A percentile compares a stretch with the other conserved stretches of the same genome.
Conservation (phyloP, 2,888 invertebrate genomes). For the Graphium colonna region DNA sequence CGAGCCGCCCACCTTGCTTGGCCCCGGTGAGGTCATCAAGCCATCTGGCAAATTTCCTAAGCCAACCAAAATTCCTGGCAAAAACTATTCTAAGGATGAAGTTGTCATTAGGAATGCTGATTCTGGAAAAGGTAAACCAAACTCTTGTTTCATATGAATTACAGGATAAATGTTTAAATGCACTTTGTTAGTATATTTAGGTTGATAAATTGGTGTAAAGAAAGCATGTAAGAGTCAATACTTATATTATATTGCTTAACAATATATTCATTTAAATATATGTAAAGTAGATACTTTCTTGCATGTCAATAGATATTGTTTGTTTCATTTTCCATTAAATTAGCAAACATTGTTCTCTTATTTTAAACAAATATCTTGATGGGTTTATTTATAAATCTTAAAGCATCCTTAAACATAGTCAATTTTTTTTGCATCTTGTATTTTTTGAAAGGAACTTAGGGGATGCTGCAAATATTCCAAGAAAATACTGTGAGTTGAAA, state of each 20-base stretch:
- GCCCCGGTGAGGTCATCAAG: constrained; percentile 91
- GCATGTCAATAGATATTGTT: constrained; percentile 12
- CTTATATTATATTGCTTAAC: constrained; percentile 49
- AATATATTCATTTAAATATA: constrained; percentile 40
- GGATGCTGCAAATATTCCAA: constrained; percentile 1
- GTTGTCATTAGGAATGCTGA: constrained; percentile 96
- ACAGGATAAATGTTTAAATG: constrained; percentile 19
- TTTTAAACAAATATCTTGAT: background rate
- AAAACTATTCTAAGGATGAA: constrained; percentile 97
- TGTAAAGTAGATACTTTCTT: constrained; percentile 35
- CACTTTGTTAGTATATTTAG: constrained; percentile 22
- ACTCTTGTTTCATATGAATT: constrained; percentile 6
- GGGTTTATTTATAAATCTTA: background rate
- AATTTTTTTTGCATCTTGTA: constrained; percentile 6
- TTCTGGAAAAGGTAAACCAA: constrained; percentile 92
- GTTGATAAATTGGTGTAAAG: constrained; percentile 26
- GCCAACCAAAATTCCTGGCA: constrained; percentile 94
- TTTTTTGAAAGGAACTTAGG: background rate
- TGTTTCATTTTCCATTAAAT: background rate
- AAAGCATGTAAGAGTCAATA: constrained; percentile 51
- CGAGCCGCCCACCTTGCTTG: constrained; percentile 81
- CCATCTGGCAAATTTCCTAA: constrained; percentile 93
- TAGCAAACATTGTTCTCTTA: background rate
- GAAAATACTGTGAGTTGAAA: constrained; percentile 13
- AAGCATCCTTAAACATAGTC: background rate